These are phyloP conservation scores for Gallinago media DNA, from an alignment of 2,113 vertebrate genomes.

Conservation along the genomic window DNA sequence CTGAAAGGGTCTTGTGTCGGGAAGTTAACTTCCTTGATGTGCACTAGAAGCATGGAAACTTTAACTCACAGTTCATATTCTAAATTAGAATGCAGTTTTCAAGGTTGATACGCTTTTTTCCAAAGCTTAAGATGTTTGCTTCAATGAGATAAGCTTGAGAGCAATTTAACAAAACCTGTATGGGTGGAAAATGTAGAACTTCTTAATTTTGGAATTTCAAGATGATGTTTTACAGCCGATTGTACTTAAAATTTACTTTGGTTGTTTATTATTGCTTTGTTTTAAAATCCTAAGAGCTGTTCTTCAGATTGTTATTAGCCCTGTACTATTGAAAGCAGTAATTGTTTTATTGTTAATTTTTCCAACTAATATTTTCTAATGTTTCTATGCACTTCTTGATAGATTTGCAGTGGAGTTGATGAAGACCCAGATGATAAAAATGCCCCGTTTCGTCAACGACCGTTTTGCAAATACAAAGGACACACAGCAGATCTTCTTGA, in stretches of 20 bases:
- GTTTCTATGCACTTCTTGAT: not conserved
- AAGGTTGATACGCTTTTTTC: not conserved
- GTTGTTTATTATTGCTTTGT: not conserved
- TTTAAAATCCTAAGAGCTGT: not conserved
- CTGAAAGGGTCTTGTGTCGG: not conserved
- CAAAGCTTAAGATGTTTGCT: not conserved
- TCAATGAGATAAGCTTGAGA: not conserved
- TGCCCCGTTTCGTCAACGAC: conserved; percentile 91
- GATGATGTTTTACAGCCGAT: not conserved
- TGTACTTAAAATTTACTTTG: not conserved
- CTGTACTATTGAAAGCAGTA: not conserved
- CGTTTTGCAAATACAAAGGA: conserved; percentile 99
- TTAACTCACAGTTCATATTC: not conserved
- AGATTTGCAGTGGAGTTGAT: conserved; percentile 86
- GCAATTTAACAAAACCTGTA: not conserved
- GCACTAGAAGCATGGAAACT: not conserved
- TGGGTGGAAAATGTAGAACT: not conserved
- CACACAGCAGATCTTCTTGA: conserved; percentile 97
- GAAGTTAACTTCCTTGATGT: not conserved
- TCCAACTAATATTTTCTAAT: not conserved
- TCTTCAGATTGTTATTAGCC: not conserved
- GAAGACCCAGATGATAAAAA: conserved; percentile 96
- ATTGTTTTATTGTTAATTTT: not conserved
- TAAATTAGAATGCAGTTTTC: not conserved
- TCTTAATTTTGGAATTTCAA: not conserved